Conservation (phyloP, 2,797 vertebrate species). For the Microhierax caerulescens region DNA sequence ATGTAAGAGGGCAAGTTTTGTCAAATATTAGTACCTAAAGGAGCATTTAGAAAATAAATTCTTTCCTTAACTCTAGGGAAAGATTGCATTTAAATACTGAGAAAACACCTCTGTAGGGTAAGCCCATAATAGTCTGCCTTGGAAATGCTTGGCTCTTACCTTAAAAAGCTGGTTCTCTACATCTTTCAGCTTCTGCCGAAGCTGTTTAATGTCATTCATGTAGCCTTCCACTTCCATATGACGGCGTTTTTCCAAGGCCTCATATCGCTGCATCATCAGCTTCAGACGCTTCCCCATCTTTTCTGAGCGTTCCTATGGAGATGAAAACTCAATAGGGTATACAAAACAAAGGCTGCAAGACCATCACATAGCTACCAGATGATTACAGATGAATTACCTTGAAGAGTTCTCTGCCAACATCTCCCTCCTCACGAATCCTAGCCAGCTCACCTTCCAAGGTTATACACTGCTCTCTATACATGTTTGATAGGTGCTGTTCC, state of each 20-base stretch:
- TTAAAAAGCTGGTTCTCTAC: slow-evolving; percentile 91
- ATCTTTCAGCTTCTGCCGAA: slow-evolving; percentile 90
- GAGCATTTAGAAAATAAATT: neutral
- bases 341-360: neutral
- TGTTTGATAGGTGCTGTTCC: slow-evolving; percentile 85
- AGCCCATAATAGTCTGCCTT: neutral
- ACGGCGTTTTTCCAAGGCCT: slow-evolving; percentile 90
- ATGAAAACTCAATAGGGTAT: neutral
- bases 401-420: slow-evolving; percentile 87
- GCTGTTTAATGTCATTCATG: slow-evolving; percentile 88
- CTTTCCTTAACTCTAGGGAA: neutral
- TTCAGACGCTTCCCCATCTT: slow-evolving; percentile 92
- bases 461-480: slow-evolving; percentile 94
- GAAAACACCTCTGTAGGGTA: neutral
- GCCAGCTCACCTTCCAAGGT: slow-evolving; percentile 88
- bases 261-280: slow-evolving; percentile 89
- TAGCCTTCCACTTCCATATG: slow-evolving; percentile 93
- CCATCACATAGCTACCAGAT: neutral
- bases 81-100: neutral
- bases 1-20: neutral
- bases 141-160: slow-evolving; percentile 71
- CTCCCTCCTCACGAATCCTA: slow-evolving; percentile 87
- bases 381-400: slow-evolving; percentile 77
- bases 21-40: neutral
- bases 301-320: slow-evolving; percentile 85